These are phyloP conservation scores for Garra rufa DNA, from an alignment of 2,113 vertebrate species.

Conservation along the genomic window DNA sequence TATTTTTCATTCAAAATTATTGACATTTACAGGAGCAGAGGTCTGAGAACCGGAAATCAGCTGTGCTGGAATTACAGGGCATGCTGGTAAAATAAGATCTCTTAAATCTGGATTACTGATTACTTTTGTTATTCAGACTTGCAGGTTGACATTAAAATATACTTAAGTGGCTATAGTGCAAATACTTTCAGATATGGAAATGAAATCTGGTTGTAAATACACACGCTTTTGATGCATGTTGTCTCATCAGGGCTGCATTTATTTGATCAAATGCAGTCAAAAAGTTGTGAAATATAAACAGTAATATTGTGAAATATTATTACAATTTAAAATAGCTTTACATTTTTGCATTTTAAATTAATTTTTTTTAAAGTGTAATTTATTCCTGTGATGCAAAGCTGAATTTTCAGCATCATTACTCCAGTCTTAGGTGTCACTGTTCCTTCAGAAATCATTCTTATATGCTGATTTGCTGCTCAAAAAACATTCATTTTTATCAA, in stretches of 20 bases:
- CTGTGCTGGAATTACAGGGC: conserved; percentile 75
- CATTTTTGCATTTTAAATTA: neutral
- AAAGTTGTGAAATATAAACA: too few species aligned
- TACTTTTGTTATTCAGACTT: neutral
- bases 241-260: neutral
- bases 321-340: neutral
- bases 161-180: neutral
- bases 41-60: conserved; percentile 74
- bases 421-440: neutral
- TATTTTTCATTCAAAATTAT: neutral
- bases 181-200: neutral
- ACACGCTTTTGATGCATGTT: neutral
- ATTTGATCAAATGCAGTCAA: neutral
- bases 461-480: too few species aligned
- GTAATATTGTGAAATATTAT: neutral
- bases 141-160: neutral
- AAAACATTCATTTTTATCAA: too few species aligned
- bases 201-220: neutral
- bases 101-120: neutral
- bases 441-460: too few species aligned
- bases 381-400: neutral
- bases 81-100: conserved; percentile 75
- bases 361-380: neutral
- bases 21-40: conserved; percentile 66
- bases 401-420: neutral